phyloP scores from a whole-genome alignment of 2,888 invertebrate genomes.

The Xanthostigma xanthostigma region DNA sequence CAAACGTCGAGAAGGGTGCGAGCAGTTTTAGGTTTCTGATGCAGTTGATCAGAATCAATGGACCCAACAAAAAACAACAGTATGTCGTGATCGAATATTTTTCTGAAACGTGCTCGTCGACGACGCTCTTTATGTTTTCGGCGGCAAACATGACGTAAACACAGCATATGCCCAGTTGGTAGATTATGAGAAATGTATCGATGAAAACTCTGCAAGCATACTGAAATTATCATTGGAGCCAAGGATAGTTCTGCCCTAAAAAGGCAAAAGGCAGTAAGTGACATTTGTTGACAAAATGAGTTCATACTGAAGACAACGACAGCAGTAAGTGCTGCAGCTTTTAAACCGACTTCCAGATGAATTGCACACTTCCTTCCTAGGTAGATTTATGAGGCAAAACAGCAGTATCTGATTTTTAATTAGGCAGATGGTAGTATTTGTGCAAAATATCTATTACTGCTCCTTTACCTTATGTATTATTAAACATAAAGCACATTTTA shows the following conservation, averaged over 20 bases:
- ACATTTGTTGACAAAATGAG: too few relatives aligned
- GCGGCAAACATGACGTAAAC: conserved; percentile 73
- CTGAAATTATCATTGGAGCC: background rate
- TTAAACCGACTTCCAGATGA: too few relatives aligned
- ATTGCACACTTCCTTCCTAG: too few relatives aligned
- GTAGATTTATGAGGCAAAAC: too few relatives aligned
- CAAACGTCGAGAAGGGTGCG: conserved; percentile 79
- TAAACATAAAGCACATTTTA: too few relatives aligned
- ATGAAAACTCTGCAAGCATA: conserved; percentile 34
- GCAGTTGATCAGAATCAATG: conserved; percentile 66
- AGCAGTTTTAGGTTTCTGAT: conserved; percentile 72
- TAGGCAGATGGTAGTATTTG: too few relatives aligned
- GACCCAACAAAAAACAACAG: conserved; percentile 28
- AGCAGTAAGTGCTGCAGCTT: too few relatives aligned
- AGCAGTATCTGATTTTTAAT: too few relatives aligned
- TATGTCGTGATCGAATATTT: background rate
- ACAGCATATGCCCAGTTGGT: conserved; percentile 80
- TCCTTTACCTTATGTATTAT: too few relatives aligned
- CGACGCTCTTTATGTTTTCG: conserved; percentile 45
- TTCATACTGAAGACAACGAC: too few relatives aligned
- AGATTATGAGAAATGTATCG: conserved; percentile 57
- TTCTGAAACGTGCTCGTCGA: conserved; percentile 5
- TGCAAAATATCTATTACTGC: too few relatives aligned
- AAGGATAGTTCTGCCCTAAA: background rate
- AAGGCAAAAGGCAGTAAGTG: too few relatives aligned